Conservation (phyloP, 2,888 invertebrate species). For the Trypoxylon attenuatum region DNA sequence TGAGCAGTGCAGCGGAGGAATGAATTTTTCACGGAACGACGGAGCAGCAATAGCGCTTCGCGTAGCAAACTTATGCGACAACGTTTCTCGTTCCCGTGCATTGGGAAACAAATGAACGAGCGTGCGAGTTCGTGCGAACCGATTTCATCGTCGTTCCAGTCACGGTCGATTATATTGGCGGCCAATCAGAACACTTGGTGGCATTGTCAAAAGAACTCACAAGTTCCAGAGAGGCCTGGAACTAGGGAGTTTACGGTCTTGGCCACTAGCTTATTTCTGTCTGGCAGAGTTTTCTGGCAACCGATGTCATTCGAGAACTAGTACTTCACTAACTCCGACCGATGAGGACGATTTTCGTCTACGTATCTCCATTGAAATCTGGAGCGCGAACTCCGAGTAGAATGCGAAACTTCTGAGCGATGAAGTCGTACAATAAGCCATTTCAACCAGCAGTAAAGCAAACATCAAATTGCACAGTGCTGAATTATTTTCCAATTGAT, state of each 20-base stretch:
- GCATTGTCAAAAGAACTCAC: background rate
- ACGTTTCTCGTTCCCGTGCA: too few relatives aligned
- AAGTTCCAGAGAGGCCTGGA: background rate
- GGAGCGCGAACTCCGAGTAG: background rate
- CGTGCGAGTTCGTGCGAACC: background rate
- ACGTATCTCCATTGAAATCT: background rate
- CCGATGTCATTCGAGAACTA: background rate
- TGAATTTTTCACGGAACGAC: too few relatives aligned
- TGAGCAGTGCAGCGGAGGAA: too few relatives aligned
- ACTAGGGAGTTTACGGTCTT: background rate
- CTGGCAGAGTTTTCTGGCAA: constrained; percentile 3
- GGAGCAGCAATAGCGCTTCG: too few relatives aligned
- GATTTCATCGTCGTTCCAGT: background rate
- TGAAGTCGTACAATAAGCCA: too few relatives aligned
- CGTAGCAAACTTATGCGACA: too few relatives aligned
- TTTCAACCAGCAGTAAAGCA: too few relatives aligned
- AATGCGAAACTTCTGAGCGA: background rate
- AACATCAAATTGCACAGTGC: too few relatives aligned
- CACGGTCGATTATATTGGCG: background rate
- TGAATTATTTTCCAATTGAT: too few relatives aligned
- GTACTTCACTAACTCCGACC: constrained; percentile 4
- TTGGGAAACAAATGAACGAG: too few relatives aligned
- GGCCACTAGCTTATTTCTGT: background rate
- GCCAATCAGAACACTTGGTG: background rate
- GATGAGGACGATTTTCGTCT: constrained; percentile 56